Evolutionary conservation across 2,888 invertebrate species (phyloP), one percentile per base, ranked within the genome.

Genomic region (Tetheella fluctuosa): DNA sequence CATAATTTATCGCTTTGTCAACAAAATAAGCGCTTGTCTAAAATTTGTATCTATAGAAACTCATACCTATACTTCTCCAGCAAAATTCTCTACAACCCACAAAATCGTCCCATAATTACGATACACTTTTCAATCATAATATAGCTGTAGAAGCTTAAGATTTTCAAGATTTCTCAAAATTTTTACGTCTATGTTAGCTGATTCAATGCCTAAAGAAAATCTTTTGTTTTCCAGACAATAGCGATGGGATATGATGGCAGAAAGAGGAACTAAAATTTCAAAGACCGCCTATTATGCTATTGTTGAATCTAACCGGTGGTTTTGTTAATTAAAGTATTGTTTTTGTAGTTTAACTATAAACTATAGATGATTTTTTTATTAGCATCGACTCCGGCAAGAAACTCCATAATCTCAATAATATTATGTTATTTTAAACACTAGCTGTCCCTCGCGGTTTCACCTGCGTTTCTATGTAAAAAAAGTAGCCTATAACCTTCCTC

Each of bases 241-340:
- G 55, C 15, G 12, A 12, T 37, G 55, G 34, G 23, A 37, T 13
- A 37, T 37, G 34, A 37, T 20, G 34, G 55, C 55, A 55, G 55
- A 55, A 37, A 37, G 55, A 55, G 23, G 34, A 55, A 55, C 20
- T 55, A 55, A 55, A 55, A 55, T 37, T 55, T 55, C 34, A 55
- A 55, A 55, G 34, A 37, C 55, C 23, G 20, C 55, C 55, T 48
- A 34, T 55, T 34, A 55, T 37, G 12, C 55, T 23, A 34, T 55
- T 55, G 55, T 55, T 17, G 55, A 34, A 37, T 34, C 10, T 23
- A 55, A 55, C 55, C 20, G 34, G 23, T 13, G 37, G 37, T 20
- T 48, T 55, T 54, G 55, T 55, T 55, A 55, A 55, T 55, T 12
- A 23, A 15, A 34, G 17, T 34, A 34, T 55, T 34, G 55, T 55